Evolutionary conservation across 2,888 invertebrate genomes (phyloP), one percentile per base, ranked within the genome.

Genomic region (Zootermopsis nevadensis): DNA sequence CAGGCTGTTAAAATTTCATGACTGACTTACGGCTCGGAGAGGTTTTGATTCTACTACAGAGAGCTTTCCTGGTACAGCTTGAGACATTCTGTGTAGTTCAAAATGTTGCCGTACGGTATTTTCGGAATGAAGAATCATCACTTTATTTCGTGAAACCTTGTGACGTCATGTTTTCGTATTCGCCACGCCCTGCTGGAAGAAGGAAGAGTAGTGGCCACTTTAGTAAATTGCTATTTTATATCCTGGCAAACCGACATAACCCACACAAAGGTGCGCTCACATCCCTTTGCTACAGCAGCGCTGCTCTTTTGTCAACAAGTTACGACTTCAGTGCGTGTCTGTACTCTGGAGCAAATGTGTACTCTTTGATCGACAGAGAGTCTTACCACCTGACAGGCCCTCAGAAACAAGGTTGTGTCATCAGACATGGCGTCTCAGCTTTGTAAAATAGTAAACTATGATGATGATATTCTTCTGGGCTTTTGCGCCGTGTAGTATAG

Each of bases 141-240:
- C 60, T 60, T 60, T 60, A 60, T 60, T n/a, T 60, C 60, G 60
- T 60, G 60, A n/a, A 27, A 12, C 60, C 12, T 6, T 60, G n/a
- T 69, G 69, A 69, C 69, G 69, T 69, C 69, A 69, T 60, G 60
- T 60, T 60, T n/a, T n/a, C 10, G 19, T 30, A 33, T 8, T 33
- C 22, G 69, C 69, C 69, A 69, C 69, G 69, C 69, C 69, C 69
- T 69, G 33, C 33, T 31, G 69, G 30, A 33, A 69, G 67, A 69
- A 33, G 33, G 69, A 27, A 27, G 69, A 69, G 27, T 33, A 0
- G 31, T 33, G 69, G 69, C 69, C 69, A 69, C 69, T 69, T 69
- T 69, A 69, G 33, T 69, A 69, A 69, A 69, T 69, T 69, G 69
- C 69, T 69, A 69, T 24, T 69, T 69, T 69, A 69, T 69, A 33